These are phyloP conservation scores for Saccopteryx bilineata DNA, from an alignment of 2,113 vertebrate species.

Conservation along the genomic window DNA sequence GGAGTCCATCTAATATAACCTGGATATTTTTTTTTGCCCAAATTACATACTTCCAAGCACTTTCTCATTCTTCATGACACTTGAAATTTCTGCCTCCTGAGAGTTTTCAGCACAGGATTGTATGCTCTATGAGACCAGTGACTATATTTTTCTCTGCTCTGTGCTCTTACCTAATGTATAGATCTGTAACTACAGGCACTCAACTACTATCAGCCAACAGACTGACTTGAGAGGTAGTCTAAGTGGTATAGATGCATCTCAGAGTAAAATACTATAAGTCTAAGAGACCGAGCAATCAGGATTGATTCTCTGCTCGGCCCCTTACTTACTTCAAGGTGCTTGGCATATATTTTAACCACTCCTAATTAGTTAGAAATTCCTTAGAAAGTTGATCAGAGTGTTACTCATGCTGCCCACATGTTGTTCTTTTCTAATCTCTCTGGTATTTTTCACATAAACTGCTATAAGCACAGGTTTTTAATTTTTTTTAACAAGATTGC, in stretches of 20 bases:
- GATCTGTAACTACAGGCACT: neutral
- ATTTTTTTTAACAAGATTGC: neutral
- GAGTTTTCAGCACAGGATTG: neutral
- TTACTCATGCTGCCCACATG: neutral
- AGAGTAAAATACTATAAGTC: neutral
- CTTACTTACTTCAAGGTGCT: neutral
- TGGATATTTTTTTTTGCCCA: neutral
- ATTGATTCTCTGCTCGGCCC: no score
- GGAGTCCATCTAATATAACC: neutral
- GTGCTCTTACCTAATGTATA: neutral
- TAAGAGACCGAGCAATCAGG: neutral
- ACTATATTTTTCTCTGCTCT: neutral
- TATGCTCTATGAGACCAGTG: neutral
- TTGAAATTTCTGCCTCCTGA: neutral
- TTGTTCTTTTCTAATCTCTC: neutral
- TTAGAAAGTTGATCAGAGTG: neutral
- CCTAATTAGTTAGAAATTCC: neutral
- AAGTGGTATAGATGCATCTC: neutral
- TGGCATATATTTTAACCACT: no score
- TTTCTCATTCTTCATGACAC: neutral
- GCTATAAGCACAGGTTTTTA: neutral
- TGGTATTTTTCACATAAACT: neutral
- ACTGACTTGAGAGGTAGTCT: neutral
- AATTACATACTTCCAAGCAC: neutral
- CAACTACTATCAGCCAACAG: neutral